A percentile compares a stretch with the other conserved stretches of the same genome.
Conservation (phyloP, 2,113 vertebrate species). For the Probosciger aterrimus region DNA sequence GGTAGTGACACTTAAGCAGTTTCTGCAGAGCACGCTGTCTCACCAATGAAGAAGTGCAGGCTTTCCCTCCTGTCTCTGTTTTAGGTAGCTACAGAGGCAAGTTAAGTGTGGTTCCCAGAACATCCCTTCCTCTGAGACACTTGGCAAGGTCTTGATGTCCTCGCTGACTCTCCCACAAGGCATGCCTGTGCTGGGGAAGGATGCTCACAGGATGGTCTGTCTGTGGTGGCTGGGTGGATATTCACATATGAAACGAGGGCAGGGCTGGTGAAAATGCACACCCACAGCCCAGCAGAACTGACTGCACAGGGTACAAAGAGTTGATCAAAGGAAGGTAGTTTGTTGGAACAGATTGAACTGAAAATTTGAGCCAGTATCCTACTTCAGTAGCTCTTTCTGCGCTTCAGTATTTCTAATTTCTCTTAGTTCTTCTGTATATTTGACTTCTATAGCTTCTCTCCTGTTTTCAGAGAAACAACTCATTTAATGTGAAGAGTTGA, state of each 20-base stretch:
- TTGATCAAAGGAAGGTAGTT: not conserved
- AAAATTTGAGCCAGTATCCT: not conserved
- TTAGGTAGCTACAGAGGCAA: not conserved
- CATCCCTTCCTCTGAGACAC: not conserved
- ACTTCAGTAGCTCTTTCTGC: not conserved
- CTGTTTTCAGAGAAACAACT: not conserved
- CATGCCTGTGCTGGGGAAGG: not conserved
- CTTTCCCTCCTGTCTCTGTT: not conserved
- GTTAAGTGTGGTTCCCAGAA: not conserved
- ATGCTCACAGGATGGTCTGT: not conserved
- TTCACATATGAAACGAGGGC: not conserved
- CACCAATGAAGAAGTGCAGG: not conserved
- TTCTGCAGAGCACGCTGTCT: not conserved
- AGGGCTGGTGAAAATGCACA: not conserved
- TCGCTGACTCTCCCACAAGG: not conserved
- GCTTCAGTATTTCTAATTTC: not conserved
- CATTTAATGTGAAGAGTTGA: not conserved
- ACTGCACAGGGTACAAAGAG: not conserved
- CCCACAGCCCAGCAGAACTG: not conserved
- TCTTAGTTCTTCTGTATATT: not conserved
- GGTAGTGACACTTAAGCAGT: not conserved
- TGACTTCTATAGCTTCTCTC: not conserved
- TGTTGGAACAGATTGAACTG: not conserved
- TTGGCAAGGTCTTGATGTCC: not conserved
- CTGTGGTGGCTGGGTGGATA: rapidly evolving